Evolutionary conservation across 92 coral and sea anemone genomes (phyloP), one percentile per base, ranked within the genome.

Genomic region (Parazoanthus atlanticus): DNA sequence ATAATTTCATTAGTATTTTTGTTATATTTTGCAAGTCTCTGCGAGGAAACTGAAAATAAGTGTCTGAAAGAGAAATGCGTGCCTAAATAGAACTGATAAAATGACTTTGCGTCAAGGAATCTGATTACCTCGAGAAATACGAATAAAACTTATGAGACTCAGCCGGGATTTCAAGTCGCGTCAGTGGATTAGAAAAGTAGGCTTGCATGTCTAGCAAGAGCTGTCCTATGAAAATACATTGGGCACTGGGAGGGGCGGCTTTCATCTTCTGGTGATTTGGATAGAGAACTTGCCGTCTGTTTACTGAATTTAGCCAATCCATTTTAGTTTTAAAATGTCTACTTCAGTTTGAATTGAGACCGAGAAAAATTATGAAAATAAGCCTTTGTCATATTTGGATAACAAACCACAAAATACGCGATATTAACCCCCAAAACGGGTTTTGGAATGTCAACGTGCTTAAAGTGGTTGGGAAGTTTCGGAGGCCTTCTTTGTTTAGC

Each of bases 101-200:
- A 69, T 5, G 26, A 70, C 29, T 71, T 41, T 23, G 70, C 67
- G 47, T 16, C 16, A 28, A 84, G 40, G 54, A 84, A 84, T 69
- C 87, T 38, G 87, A 84, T 84, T 84, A 84, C 23, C 52, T n/a
- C 30, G 15, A 70, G 78, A 49, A 84, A 84, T 84, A 72, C 29
- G 78, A 69, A 82, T 33, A 81, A 76, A 81, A 34, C 49, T 43
- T 8, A 34, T 69, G 66, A 19, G 87, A 41, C 87, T 84, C 78
- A 84, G 74, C 87, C 78, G 30, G 87, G 87, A 84, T 84, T 67
- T 74, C 36, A 29, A 46, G 78, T 29, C 66, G 87, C 78, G 78
- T 49, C 78, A 84, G 16, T 46, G 78, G 87, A 84, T 84, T 84
- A 84, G 25, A 41, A 32, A 41, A 66, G 49, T 5, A 33, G 78